A percentile compares a stretch with the other conserved stretches of the same genome.
These are phyloP conservation scores for Struthio camelus DNA, from an alignment of 2,113 vertebrate genomes.

Conservation along the genomic window DNA sequence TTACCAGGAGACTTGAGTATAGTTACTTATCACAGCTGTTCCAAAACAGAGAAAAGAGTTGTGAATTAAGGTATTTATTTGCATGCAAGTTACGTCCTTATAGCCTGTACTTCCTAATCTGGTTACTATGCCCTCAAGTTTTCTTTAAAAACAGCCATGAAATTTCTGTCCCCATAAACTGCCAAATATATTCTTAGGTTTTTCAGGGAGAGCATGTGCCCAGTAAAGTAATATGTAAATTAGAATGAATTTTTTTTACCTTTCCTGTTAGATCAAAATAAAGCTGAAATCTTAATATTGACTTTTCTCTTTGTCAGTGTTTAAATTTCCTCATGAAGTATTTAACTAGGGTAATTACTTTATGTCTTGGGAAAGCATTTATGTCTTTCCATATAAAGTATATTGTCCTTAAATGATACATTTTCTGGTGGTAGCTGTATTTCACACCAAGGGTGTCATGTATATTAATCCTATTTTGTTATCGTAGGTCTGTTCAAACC, in stretches of 20 bases:
- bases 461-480: background rate
- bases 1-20: background rate
- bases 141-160: background rate
- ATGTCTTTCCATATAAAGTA: background rate
- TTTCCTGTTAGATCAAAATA: background rate
- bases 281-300: background rate
- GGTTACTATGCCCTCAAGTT: background rate
- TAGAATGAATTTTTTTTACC: background rate
- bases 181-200: background rate
- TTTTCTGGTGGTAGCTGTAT: background rate
- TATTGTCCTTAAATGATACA: background rate
- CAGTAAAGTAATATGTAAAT: background rate
- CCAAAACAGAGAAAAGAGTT: background rate
- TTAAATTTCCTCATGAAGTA: background rate
- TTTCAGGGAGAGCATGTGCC: background rate
- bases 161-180: background rate
- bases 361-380: background rate
- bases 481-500: background rate
- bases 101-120: accelerated
- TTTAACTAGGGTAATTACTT: background rate
- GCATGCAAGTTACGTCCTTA: background rate
- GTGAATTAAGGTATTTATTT: background rate
- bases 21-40: background rate
- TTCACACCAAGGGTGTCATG: background rate
- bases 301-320: background rate